A percentile compares a stretch with the other conserved stretches of the same genome.
Conservation (phyloP, 2,113 vertebrate species). For the Dermatemys mawii region DNA sequence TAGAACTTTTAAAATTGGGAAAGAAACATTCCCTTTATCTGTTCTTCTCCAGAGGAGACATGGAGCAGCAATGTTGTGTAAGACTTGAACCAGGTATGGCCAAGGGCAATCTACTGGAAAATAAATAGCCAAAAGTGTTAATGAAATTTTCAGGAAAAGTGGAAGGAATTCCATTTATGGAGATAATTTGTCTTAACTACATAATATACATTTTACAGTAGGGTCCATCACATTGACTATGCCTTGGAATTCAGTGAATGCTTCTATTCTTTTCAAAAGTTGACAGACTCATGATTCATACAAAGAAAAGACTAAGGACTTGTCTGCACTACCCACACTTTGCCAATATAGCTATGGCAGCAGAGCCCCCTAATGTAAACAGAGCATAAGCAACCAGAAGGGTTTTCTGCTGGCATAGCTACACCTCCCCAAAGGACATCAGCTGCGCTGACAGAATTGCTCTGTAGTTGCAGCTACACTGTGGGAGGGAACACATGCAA, state of each 20-base stretch:
- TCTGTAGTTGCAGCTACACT: background rate
- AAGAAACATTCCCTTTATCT: too few relatives aligned
- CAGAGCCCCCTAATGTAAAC: background rate
- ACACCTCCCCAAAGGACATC: background rate
- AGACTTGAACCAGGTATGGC: too few relatives aligned
- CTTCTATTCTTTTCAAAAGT: background rate
- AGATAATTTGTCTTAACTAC: accelerated
- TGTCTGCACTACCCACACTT: background rate
- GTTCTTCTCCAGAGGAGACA: too few relatives aligned
- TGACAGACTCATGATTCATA: accelerated
- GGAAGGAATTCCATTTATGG: accelerated
- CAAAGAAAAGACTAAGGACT: background rate
- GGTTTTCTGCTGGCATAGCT: background rate
- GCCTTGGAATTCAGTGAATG: background rate
- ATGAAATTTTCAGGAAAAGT: background rate
- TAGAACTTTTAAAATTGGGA: too few relatives aligned
- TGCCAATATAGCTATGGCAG: background rate
- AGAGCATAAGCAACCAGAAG: background rate
- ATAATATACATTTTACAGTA: background rate
- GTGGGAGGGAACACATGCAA: background rate
- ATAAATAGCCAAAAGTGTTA: background rate
- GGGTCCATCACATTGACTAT: accelerated
- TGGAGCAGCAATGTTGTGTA: too few relatives aligned
- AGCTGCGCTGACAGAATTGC: background rate
- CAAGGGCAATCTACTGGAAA: background rate